Evolutionary conservation across 1,140 invertebrate genomes (phyloP), one percentile per base, ranked within the genome.

Genomic region (Camponotus pennsylvanicus): DNA sequence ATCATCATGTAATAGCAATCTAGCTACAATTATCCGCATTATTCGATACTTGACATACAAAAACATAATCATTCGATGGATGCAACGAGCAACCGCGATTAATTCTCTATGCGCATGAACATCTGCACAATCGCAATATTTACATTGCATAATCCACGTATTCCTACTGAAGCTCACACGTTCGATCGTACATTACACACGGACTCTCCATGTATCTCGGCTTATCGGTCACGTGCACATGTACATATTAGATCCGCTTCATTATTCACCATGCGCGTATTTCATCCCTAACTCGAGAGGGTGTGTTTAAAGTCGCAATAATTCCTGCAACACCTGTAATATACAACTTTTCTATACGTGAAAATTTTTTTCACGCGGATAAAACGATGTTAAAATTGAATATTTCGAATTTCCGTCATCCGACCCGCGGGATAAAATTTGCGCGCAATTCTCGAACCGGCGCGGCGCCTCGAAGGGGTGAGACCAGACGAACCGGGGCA

Each of bases 401-500:
- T 63, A 75, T 37, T 21, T 57, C 55, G 45, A 21, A 73, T 49
- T 73, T 3, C 9, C 15, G 34, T 59, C 1, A 13, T 18, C 7
- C 61, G 8, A 37, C 37, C 27, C 4, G 64, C 40, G n/a, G 37
- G n/a, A 61, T 75, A 9, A 57, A 61, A 49, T 63, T 32, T 42
- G 34, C 42, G 55, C 8, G 69, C 18, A 27, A 75, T 73, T 73
- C 18, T 61, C 45, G 34, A n/a, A n/a, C 37, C 9, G 40, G 15
- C 21, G 27, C 61, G 40, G 15, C 21, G 27, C 61, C n/a, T 7
- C 49, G 57, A 70, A 32, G 64, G 40, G 71, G 57, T n/a, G 75
- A 61, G 21, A 69, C 5, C n/a, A 37, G 52, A 37, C 27, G 87
- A 61, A 40, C n/a, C 49, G 63, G 85, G 88, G 90, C n/a, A 77